phyloP scores from a whole-genome alignment of 2,113 vertebrate species.

The Colaptes auratus region DNA sequence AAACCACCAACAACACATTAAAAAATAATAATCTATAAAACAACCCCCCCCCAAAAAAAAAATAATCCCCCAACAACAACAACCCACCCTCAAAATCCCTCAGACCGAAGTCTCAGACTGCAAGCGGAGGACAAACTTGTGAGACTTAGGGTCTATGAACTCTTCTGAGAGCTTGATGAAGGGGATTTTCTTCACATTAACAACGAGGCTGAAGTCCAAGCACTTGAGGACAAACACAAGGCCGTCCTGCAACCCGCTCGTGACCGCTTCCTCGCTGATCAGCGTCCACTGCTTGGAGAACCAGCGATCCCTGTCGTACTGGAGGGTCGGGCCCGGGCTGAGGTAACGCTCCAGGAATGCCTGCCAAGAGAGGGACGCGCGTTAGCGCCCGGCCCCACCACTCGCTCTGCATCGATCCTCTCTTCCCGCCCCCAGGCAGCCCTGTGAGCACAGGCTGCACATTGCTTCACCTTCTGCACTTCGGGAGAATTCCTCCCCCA shows the following conservation, averaged over 20 bases:
- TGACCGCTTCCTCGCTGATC: constrained; percentile 81
- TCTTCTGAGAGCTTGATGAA: constrained; percentile 82
- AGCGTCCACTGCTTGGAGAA: constrained; percentile 81
- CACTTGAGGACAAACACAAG: constrained; percentile 80
- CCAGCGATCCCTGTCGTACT: constrained; percentile 81
- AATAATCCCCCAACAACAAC: background rate
- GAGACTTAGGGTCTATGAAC: constrained; percentile 84
- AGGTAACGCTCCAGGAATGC: constrained; percentile 85
- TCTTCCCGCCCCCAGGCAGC: background rate
- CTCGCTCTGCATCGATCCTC: background rate
- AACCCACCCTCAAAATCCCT: constrained; percentile 52
- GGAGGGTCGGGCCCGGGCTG: constrained; percentile 77
- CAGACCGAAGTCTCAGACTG: constrained; percentile 83
- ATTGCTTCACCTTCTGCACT: background rate
- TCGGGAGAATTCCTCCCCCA: background rate
- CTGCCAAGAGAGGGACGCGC: constrained; percentile 44
- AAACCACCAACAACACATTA: background rate
- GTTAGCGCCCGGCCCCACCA: background rate
- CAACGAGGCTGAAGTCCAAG: constrained; percentile 82
- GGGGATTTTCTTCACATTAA: constrained; percentile 84
- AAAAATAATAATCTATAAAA: no score
- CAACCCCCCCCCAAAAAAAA: background rate
- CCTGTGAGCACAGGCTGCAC: accelerated
- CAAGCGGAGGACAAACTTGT: constrained; percentile 81
- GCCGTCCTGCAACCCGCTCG: constrained; percentile 74